These are phyloP conservation scores for Petroica traversi DNA, from an alignment of 2,113 vertebrate species.

Conservation along the genomic window DNA sequence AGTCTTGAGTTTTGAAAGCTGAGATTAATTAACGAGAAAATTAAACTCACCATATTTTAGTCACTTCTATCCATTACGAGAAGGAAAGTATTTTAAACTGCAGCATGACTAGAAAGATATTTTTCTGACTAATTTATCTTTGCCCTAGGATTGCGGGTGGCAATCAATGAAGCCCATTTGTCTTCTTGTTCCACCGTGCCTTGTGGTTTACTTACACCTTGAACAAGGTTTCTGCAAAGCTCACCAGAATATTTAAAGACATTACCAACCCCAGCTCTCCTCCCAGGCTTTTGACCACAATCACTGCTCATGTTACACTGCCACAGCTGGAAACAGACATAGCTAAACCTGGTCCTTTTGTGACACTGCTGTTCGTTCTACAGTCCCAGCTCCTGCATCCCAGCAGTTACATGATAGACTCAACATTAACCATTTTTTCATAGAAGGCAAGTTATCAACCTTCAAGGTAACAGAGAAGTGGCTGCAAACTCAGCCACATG, in stretches of 20 bases:
- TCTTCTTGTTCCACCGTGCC: not conserved
- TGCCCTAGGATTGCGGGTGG: not conserved
- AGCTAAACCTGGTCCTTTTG: not conserved
- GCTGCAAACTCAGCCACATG: not conserved
- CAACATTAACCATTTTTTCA: not conserved
- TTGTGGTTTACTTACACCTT: not conserved
- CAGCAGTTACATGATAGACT: not conserved
- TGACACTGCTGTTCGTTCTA: not conserved
- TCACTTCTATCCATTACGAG: not conserved
- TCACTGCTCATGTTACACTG: not conserved
- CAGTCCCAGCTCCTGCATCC: not conserved
- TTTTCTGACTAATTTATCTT: not conserved
- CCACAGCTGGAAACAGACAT: fast-evolving
- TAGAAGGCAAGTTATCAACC: not conserved
- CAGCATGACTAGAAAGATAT: not conserved
- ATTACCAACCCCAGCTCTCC: not conserved
- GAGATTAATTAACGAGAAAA: not conserved
- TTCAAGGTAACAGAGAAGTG: not conserved
- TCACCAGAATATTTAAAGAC: not conserved
- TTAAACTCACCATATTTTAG: not conserved
- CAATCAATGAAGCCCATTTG: not conserved
- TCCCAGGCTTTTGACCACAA: not conserved
- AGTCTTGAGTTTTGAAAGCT: not conserved
- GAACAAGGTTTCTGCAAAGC: not conserved
- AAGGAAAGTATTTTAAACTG: not conserved